Percentiles rank a stretch among this genome's conserved stretches.
These are phyloP conservation scores for Cheilosia impressa DNA, from an alignment of 2,888 invertebrate genomes.

Conservation along the genomic window DNA sequence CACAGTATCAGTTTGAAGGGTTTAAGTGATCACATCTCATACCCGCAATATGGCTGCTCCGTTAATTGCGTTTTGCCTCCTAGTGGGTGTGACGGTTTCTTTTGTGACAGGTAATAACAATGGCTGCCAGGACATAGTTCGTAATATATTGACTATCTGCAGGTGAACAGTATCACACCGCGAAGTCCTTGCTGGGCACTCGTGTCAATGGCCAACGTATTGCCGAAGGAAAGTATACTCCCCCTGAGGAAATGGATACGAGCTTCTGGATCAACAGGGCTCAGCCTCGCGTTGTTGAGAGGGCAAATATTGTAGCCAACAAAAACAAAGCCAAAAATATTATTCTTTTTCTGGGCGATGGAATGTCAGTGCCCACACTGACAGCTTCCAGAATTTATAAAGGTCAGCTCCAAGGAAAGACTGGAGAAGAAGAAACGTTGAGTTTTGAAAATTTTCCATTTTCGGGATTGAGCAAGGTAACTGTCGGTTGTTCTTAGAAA, in stretches of 20 bases:
- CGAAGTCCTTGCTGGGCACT: slow-evolving; percentile 16
- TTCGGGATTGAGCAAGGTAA: slow-evolving; percentile 87
- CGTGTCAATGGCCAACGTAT: slow-evolving; percentile 17
- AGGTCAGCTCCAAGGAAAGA: slow-evolving; percentile 85
- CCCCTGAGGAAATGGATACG: slow-evolving; percentile 76
- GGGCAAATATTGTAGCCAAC: slow-evolving; percentile 55
- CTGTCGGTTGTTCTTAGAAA: not conserved
- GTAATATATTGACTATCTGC: not conserved
- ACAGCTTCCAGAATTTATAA: slow-evolving; percentile 87
- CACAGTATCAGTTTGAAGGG: slow-evolving; percentile 14
- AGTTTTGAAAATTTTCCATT: slow-evolving; percentile 87
- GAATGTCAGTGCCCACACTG: slow-evolving; percentile 89
- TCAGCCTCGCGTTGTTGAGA: slow-evolving; percentile 75
- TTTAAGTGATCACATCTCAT: not conserved
- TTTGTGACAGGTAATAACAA: slow-evolving; percentile 11
- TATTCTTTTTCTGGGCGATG: slow-evolving; percentile 85
- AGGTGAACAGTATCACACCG: slow-evolving; percentile 33
- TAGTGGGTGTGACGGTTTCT: not conserved
- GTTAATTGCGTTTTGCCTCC: not conserved
- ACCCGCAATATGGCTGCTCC: not conserved
- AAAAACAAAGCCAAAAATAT: slow-evolving; percentile 79
- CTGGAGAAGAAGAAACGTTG: slow-evolving; percentile 87
- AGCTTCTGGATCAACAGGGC: slow-evolving; percentile 78
- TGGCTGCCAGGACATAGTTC: not conserved
- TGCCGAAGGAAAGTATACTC: slow-evolving; percentile 66